Base-by-base conservation (phyloP, 1,140 invertebrate species). In the Anagrus nilaparvatae region DNA sequence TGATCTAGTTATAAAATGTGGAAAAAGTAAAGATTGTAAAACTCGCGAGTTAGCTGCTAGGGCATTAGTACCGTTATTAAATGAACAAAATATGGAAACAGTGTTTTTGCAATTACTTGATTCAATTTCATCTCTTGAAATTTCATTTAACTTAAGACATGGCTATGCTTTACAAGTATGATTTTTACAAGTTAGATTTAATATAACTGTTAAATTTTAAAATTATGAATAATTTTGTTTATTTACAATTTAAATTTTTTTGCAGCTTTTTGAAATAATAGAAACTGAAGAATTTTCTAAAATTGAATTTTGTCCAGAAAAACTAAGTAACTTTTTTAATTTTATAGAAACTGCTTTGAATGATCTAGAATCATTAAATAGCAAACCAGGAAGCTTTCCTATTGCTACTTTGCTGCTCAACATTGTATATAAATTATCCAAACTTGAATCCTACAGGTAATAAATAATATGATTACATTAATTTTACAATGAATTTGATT, bases 31-130 rank as follows among this genome's bases (percentile, higher is more conserved):
- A 46, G 72, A 78, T 35, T 69, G 75, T 41, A 74, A 78, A 62
- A 78, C 78, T 25, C 65, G 84, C 53, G 65, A 76, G 51, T 59
- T 86, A 43, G 73, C 81, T 35, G 77, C 79, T 8, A 73, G 73
- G 67, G 76, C 84, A 31, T 59, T 82, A 8, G 70, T 75, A 19
- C 70, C 81, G 20, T 58, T 87, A 47, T 60, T 86, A 3, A 65
- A 69, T 4, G 49, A 55, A 25, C 48, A 54, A 16, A 59, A 63
- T 39, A 29, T 57, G 12, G n/a, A 47, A 4, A 27, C 30, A n/a
- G 43, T 63, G 24, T 24, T 68, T 7, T 44, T 45, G 16, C 53
- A 56, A 30, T 47, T 68, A 32, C 56, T 69, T 43, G 41, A 53
- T 4, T 46, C 37, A 47, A 43, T 64, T 30, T n/a, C 44, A 30